Evolutionary conservation across 2,113 vertebrate genomes (phyloP).

Genomic region (Natator depressus): DNA sequence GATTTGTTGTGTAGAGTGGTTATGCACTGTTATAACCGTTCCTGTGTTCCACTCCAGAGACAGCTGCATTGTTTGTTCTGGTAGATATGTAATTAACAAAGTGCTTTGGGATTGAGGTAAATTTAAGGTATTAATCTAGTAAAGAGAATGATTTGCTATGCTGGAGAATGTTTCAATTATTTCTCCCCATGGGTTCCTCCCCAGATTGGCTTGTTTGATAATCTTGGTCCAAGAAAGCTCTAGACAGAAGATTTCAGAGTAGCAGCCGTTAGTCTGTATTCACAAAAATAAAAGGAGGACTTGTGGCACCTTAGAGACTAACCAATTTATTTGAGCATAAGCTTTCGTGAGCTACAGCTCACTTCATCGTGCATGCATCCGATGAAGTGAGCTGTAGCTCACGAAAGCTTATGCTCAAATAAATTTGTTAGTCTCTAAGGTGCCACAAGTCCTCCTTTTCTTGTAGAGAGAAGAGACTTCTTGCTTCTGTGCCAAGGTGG

Average conservation of each 20-base stretch:
- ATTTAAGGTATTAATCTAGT: background rate
- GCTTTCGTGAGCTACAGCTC: no score
- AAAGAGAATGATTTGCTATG: background rate
- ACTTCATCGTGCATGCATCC: no score
- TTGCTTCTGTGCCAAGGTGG: background rate
- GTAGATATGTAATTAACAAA: background rate
- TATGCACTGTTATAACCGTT: background rate
- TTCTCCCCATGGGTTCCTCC: background rate
- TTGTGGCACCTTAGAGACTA: no score
- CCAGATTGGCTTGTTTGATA: background rate
- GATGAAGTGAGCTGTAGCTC: no score
- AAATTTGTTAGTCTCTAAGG: no score
- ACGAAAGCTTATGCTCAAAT: no score
- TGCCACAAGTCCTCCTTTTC: no score
- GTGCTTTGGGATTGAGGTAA: background rate
- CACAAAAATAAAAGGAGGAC: no score
- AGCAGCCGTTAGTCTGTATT: no score
- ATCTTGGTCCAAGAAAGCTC: background rate
- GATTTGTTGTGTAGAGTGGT: background rate
- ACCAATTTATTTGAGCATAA: no score
- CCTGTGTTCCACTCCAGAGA: background rate
- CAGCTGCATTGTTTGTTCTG: background rate
- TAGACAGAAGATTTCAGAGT: background rate
- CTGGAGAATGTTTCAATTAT: fast-evolving
- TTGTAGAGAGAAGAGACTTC: background rate